Evolutionary conservation across 2,797 vertebrate species (phyloP), one percentile per base, ranked within the genome.

Genomic region (Ceryle rudis): DNA sequence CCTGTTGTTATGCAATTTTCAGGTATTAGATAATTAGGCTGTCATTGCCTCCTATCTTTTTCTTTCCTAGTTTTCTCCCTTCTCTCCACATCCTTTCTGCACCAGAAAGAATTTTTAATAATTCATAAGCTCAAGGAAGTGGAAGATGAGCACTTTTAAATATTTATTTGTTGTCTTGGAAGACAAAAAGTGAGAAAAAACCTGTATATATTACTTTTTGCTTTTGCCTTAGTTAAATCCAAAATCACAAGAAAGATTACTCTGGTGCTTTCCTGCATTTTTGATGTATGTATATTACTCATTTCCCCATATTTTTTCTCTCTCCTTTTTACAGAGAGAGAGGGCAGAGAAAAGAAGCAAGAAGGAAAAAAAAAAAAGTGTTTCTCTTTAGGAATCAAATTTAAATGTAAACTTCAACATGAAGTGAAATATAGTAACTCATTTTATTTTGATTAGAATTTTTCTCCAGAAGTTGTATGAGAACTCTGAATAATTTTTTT

Each of bases 391-490:
- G 35, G 47, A 75, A 65, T 79, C 11, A 61, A 86, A 69, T 65
- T 46, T 44, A 79, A 92, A 89, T 23, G 8, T 77, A 78, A 91
- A 74, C 62, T 80, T 82, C 52, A 87, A 22, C 14, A 42, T 14
- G 20, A 85, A 81, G 15, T 41, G 28, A 89, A 95, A 85, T 44
- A 69, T 88, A 83, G 13, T 18, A 81, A 37, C 25, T 65, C 1
- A 46, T 83, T 93, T 66, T 75, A 54, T 54, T 94, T 96, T 75
- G 4, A 71, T 65, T 78, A 26, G 18, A 44, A 52, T 52, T 81
- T 77, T 89, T 70, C 42, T 79, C 64, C 71, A 57, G 58, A 86
- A 75, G 9, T 29, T 88, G n/a, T 44, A 61, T 35, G 60, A 57
- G 41, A 86, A 62, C 0, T 0, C 0, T 35, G 55, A 84, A 70